phyloP scores from a whole-genome alignment of 92 coral and sea anemone species.

The Umimayanthus kanabou region DNA sequence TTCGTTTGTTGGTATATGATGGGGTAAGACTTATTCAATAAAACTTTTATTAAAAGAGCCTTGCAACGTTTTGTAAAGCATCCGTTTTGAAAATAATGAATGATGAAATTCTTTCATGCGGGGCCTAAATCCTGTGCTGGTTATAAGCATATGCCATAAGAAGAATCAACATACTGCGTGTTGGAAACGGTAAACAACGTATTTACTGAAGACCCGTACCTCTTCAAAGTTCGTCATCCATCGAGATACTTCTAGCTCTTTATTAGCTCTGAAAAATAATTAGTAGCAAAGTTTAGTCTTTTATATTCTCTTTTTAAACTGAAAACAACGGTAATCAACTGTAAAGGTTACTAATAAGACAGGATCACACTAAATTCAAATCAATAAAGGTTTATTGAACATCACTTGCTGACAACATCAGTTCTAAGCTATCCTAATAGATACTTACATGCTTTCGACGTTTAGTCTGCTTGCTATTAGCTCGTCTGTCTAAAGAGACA shows the following conservation, averaged over 20 bases:
- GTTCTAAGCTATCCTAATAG: not conserved
- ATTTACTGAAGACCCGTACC: constrained; percentile 1
- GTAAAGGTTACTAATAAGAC: not conserved
- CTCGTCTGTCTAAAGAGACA: constrained; percentile 31
- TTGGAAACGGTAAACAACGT: not conserved
- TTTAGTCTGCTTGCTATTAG: constrained; percentile 28
- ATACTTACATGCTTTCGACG: constrained; percentile 33
- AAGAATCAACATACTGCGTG: not conserved
- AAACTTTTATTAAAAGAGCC: too few relatives aligned
- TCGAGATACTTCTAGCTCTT: constrained; percentile 31
- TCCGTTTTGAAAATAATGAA: too few relatives aligned
- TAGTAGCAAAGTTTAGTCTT: not conserved
- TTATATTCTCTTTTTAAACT: not conserved
- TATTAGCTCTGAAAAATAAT: constrained; percentile 13
- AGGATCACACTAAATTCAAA: not conserved
- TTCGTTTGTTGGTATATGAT: too few relatives aligned
- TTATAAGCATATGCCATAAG: too few relatives aligned
- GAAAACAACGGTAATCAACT: not conserved
- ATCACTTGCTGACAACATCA: not conserved
- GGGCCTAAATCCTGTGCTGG: too few relatives aligned
- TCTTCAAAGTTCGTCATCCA: constrained; percentile 41
- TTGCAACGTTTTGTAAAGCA: too few relatives aligned
- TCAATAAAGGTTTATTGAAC: not conserved
- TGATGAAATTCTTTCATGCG: too few relatives aligned
- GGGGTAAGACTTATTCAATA: too few relatives aligned